Base-by-base conservation (phyloP, 2,113 vertebrate genomes). In the Entosphenus tridentatus region DNA sequence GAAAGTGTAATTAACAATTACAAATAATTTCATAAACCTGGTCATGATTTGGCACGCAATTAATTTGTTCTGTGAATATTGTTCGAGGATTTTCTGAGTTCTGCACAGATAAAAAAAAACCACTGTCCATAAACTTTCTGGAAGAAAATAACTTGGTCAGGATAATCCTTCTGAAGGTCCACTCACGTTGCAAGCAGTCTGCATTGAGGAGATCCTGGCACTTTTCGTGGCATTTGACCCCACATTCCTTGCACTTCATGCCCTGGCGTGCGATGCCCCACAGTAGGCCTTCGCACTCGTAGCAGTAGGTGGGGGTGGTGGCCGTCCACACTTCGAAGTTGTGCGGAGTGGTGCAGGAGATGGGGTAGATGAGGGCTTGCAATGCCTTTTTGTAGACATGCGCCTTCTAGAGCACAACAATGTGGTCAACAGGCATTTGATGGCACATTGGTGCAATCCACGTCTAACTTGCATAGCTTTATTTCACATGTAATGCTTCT, bases 381-480 rank as follows among this genome's bases (percentile, higher is more conserved):
- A 98, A 80, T 7, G 89, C 93, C 82, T 98, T 98, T 83, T 89
- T 92, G 73, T 96, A 98, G 17, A 98, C 93, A 8, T 98, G 89
- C 68, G 80, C 86, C 83, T 98, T 98, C 93, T 98, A 82, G 57
- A 78, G 82, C 80, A 57, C 73, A 68, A 76, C 57, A 56, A 70
- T 12, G 57, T 16, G n/a, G 17, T 68, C 55, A 21, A 21, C 10
- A 68, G 68, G 55, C 21, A 69, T 71, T 18, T 13, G 16, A 17
- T 62, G 58, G 58, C 58, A 14, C 58, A 13, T 13, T 17, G 7
- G 58, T 17, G 13, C 58, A 17, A 13, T 62, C 16, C 58, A 62
- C 58, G 13, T 14, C 7, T 14, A 62, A 62, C 13, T 14, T 62
- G 58, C 13, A 62, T 62, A 62, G 58, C 13, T 62, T 62, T 8